These are phyloP conservation scores for Podarcis muralis DNA, from an alignment of 2,113 vertebrate species.

Conservation along the genomic window DNA sequence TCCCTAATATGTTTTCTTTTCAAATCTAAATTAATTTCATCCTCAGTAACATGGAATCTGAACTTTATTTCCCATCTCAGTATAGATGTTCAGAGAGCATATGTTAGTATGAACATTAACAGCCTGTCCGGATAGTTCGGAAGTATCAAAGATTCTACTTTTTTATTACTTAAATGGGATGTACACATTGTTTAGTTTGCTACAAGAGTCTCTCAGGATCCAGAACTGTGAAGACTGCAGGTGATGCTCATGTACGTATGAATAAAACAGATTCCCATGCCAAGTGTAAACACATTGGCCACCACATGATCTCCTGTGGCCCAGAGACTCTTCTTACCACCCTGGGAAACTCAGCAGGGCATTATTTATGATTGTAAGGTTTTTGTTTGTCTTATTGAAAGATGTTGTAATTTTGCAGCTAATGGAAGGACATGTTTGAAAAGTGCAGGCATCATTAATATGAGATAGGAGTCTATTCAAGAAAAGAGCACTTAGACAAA, in stretches of 20 bases:
- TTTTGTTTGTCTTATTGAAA: not conserved
- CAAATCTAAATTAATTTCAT: constrained; percentile 68
- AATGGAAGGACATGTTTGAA: not conserved
- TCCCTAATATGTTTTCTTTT: not conserved
- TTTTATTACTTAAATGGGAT: constrained; percentile 35
- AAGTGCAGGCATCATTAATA: too few species aligned
- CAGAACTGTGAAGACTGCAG: not conserved
- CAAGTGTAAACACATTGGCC: not conserved
- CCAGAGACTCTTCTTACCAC: not conserved
- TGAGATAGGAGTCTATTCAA: not conserved
- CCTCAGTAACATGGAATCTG: constrained; percentile 48
- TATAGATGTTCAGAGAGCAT: constrained; percentile 46
- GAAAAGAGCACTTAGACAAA: not conserved
- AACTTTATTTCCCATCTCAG: constrained; percentile 54
- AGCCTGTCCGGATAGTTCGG: constrained; percentile 61
- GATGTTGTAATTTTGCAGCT: not conserved
- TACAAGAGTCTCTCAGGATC: not conserved
- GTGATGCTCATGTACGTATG: not conserved
- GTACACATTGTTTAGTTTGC: not conserved
- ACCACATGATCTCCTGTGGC: not conserved
- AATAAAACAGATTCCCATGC: not conserved
- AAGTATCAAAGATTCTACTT: constrained; percentile 57
- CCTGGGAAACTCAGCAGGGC: not conserved
- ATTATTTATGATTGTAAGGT: not conserved
- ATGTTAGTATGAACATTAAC: constrained; percentile 54